Base-by-base conservation (phyloP, 2,113 vertebrate genomes). In the Cnemophilus loriae region DNA sequence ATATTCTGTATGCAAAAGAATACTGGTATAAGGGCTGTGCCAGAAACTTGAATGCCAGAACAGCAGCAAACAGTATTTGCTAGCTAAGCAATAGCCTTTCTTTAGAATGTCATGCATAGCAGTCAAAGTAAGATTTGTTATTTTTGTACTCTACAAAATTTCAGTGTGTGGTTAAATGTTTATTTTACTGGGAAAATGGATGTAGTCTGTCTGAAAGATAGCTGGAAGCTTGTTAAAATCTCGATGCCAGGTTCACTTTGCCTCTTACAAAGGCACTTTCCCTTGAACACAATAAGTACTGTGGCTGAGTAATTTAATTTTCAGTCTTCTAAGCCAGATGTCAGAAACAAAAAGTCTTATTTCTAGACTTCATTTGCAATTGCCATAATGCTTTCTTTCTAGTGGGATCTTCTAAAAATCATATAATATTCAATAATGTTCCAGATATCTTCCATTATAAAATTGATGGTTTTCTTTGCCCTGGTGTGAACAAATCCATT, bases 151-250 rank as follows among this genome's bases (percentile, higher is more conserved):
- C 12, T 70, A 22, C 13, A 81, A 64, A 81, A 87, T 74, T 63
- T 70, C 67, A 74, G 5, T 69, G 32, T 80, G 55, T 70, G 24
- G 22, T 70, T 69, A 46, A 79, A 49, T 76, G 37, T 74, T 77
- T 93, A 78, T 87, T 95, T 94, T 91, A 89, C 35, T 91, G 32
- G 21, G 56, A 84, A 93, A 89, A 79, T 47, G 35, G 27, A 26
- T 78, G 23, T 28, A 70, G 16, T 55, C 46, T 84, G 17, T 69
- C 77, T 87, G 60, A 89, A 84, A 75, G 33, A 84, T 39, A 75
- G 60, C 33, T 78, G 74, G 42, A 64, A 91, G 50, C 52, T 53
- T 81, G 33, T 19, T 67, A 63, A 81, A 84, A 75, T 78, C 21
- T 75, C 60, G 74, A 2, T 70, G 33, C 67, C 42, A 50, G 46